These are phyloP conservation scores for Excalfactoria chinensis DNA, from an alignment of 2,113 vertebrate species.

Conservation along the genomic window DNA sequence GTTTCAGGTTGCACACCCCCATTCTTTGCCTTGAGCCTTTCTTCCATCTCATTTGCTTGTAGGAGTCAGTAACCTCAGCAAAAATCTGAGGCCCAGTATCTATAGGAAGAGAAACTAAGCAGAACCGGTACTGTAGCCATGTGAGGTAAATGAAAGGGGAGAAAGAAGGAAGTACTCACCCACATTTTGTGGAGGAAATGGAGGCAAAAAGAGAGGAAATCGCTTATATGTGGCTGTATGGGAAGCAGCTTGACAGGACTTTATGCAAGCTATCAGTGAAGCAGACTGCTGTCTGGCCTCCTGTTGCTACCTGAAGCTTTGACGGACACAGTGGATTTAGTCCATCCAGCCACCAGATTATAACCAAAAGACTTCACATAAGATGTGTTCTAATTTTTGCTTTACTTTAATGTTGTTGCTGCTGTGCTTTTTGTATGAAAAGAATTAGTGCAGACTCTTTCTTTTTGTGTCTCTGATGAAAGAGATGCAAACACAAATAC, in stretches of 20 bases:
- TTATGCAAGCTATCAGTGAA: neutral
- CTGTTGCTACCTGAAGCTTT: neutral
- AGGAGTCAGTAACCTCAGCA: neutral
- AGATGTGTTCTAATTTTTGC: neutral
- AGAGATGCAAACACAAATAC: neutral
- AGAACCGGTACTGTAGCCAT: fast-evolving
- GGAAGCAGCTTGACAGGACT: neutral
- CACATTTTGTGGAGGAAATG: neutral
- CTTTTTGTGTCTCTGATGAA: neutral
- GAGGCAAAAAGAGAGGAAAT: neutral
- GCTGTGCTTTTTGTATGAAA: neutral
- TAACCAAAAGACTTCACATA: neutral
- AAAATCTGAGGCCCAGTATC: neutral
- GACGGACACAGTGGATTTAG: neutral
- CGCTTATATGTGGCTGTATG: neutral
- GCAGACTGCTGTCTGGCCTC: neutral
- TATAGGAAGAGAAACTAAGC: neutral
- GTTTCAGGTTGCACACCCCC: neutral
- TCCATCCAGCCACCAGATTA: neutral
- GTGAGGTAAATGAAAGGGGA: neutral
- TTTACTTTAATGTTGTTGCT: neutral
- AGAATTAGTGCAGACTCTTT: neutral
- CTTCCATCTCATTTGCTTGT: neutral
- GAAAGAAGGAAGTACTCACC: neutral
- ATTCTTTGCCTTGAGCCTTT: neutral